Conservation (phyloP, 2,888 invertebrate species). For the Calameuta idolon region DNA sequence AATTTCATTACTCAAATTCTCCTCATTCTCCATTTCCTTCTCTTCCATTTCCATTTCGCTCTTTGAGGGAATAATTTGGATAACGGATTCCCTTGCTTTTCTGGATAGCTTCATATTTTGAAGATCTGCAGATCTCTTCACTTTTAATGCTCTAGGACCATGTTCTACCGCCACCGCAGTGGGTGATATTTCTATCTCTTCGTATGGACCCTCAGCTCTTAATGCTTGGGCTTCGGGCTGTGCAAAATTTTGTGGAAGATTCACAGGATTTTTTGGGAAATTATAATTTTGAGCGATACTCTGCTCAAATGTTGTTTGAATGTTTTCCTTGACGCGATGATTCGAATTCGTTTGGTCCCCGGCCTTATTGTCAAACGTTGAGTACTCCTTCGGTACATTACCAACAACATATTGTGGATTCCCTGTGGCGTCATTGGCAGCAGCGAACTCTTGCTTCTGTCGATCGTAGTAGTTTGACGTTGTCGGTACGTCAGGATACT, state of each 20-base stretch:
- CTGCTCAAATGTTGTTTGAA: conserved; percentile 30
- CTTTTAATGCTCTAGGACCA: conserved; percentile 57
- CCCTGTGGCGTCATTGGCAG: conserved; percentile 25
- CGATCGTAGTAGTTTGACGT: conserved; percentile 52
- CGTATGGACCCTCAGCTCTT: conserved; percentile 41
- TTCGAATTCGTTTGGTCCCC: conserved; percentile 17
- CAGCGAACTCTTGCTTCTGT: conserved; percentile 32
- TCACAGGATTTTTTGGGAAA: conserved; percentile 34
- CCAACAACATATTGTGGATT: conserved; percentile 75
- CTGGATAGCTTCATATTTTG: conserved; percentile 10
- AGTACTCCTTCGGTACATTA: conserved; percentile 73
- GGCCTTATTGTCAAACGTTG: conserved; percentile 30
- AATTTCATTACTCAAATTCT: conserved; percentile 62
- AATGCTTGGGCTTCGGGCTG: conserved; percentile 31
- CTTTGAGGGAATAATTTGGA: conserved; percentile 59
- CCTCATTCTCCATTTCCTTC: conserved; percentile 50
- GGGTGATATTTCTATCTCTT: conserved; percentile 57
- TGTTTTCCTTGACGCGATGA: conserved; percentile 7
- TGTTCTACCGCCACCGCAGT: conserved; percentile 65
- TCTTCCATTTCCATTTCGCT: conserved; percentile 47
- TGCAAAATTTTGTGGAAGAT: conserved; percentile 21
- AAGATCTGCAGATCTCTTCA: conserved; percentile 4
- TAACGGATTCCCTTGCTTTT: conserved; percentile 47
- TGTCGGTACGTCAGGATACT: conserved; percentile 50
- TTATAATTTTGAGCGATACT: conserved; percentile 35